These are phyloP conservation scores for Dexiosoma caninum DNA, from an alignment of 2,888 invertebrate species.

Conservation along the genomic window DNA sequence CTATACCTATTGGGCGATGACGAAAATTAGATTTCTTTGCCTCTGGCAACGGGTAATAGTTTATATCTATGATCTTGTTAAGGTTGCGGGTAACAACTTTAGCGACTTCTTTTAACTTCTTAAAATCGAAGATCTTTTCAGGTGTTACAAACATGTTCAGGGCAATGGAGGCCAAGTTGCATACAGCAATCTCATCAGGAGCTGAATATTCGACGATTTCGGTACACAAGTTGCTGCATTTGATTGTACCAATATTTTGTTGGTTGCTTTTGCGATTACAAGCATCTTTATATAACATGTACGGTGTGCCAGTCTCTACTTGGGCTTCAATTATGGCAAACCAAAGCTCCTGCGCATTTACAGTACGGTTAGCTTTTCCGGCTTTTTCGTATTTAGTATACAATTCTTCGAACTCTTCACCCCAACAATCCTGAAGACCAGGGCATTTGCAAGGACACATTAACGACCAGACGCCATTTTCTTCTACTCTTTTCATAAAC, in stretches of 20 bases:
- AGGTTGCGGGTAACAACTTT: conserved; percentile 94
- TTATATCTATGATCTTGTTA: conserved; percentile 97
- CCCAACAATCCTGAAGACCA: conserved; percentile 94
- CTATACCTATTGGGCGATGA: conserved; percentile 93
- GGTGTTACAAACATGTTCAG: conserved; percentile 93
- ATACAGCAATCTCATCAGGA: conserved; percentile 96
- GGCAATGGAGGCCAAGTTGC: conserved; percentile 98
- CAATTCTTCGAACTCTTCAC: conserved; percentile 93
- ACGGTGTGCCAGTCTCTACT: conserved; percentile 98
- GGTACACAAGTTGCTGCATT: conserved; percentile 98
- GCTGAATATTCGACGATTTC: conserved; percentile 98
- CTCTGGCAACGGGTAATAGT: conserved; percentile 96
- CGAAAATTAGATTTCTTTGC: conserved; percentile 91
- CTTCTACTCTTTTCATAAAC: conserved; percentile 96
- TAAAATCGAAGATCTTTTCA: conserved; percentile 90
- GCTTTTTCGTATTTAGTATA: conserved; percentile 93
- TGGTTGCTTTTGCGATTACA: conserved; percentile 99
- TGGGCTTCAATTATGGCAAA: conserved; percentile 95
- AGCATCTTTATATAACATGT: conserved; percentile 97
- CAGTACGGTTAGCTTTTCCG: conserved; percentile 83
- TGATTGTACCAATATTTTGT: conserved; percentile 98
- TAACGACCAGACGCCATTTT: conserved; percentile 91
- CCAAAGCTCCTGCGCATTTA: conserved; percentile 94
- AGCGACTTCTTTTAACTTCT: conserved; percentile 89
- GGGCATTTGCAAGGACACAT: conserved; percentile 98